Evolutionary conservation across 2,113 vertebrate genomes (phyloP).

Genomic region (Ammodytes dubius): DNA sequence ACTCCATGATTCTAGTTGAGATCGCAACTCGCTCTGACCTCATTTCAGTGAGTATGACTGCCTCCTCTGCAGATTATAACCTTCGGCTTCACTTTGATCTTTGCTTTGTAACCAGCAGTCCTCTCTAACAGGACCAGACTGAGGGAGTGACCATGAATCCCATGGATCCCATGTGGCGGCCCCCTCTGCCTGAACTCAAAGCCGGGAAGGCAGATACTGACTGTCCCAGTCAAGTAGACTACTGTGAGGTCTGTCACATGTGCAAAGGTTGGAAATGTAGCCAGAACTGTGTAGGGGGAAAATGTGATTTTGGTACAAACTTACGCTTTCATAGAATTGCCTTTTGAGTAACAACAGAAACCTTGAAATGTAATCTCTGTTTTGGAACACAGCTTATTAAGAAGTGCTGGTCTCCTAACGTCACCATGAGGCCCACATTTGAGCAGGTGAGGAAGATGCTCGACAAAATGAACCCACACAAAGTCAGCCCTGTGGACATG

Average conservation of each 20-base stretch:
- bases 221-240: conserved; percentile 81
- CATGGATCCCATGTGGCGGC: conserved; percentile 81
- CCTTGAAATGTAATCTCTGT: not conserved
- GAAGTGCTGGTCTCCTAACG: conserved; percentile 83
- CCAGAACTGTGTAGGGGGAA: not conserved
- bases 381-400: conserved; percentile 81
- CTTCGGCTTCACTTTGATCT: conserved; percentile 55
- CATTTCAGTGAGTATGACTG: conserved; percentile 78
- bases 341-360: not conserved
- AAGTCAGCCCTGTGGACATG: conserved; percentile 88
- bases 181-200: conserved; percentile 80
- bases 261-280: not conserved
- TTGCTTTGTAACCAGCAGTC: conserved; percentile 47
- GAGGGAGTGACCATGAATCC: conserved; percentile 77
- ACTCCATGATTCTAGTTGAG: conserved; percentile 85
- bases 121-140: conserved; percentile 70
- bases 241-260: conserved; percentile 80
- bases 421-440: conserved; percentile 82
- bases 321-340: not conserved
- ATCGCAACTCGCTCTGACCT: conserved; percentile 83
- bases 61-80: conserved; percentile 48
- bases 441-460: conserved; percentile 87
- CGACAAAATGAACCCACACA: conserved; percentile 86
- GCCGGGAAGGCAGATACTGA: conserved; percentile 80
- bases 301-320: not conserved